Evolutionary conservation across 2,888 invertebrate species (phyloP), one percentile per base, ranked within the genome.

Genomic region (Steromphala cineraria): DNA sequence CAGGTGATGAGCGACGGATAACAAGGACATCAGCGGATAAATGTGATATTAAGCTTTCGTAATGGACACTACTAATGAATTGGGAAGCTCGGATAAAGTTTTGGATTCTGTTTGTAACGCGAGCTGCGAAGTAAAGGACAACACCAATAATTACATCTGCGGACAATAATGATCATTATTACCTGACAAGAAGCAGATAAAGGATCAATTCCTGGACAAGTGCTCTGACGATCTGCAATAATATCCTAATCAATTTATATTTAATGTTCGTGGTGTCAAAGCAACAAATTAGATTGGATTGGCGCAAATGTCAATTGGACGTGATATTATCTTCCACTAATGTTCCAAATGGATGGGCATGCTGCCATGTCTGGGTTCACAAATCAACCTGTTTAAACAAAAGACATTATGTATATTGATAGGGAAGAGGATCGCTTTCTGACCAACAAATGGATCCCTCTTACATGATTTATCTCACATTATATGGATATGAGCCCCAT

Each of bases 281-380:
- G 15, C 28, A 31, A 2, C 19, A 36, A 71, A 40, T 71, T 36
- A 36, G 71, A 71, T 71, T 13, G 71, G 40, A 71, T 71, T 8
- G 71, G n/a, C 19, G 36, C 28, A 71, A 31, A 71, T 71, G 71
- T 71, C 71, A 71, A n/a, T 40, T 71, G 28, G 71, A 71, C 36
- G 19, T 36, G 36, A 56, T 24, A 71, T 40, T 17, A 71, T 71
- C 71, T 71, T 71, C 36, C 36, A 10, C 2, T 19, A 71, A 19
- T 19, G 40, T 71, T 24, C 56, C 71, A 67, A 46, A 31, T 36
- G 28, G 71, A 71, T 71, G 19, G 71, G 71, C 36, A 71, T 10
- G n/a, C 36, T 3, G 40, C n/a, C 40, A 71, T 40, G 71, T 2
- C 28, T 31, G 40, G 24, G 17, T 36, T 40, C 36, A 40, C 40